These are phyloP conservation scores for Epirrita christyi DNA, from an alignment of 2,888 invertebrate genomes.

Conservation along the genomic window DNA sequence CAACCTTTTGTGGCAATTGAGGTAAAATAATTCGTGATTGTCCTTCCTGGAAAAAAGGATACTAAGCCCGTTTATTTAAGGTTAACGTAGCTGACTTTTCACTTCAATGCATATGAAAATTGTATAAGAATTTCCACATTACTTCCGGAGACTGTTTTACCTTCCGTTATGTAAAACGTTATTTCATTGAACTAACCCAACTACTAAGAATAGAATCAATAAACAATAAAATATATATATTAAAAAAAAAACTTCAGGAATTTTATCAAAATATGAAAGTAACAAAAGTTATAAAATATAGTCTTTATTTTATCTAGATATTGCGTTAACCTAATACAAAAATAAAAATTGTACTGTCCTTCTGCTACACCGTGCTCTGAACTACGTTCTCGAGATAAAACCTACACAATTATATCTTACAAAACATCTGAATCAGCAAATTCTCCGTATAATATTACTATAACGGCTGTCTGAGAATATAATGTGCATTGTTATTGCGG, in stretches of 20 bases:
- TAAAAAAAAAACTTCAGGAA: no score
- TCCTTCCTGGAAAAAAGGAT: constrained; percentile 34
- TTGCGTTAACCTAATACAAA: no score
- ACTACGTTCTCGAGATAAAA: constrained; percentile 19
- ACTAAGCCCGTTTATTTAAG: constrained; percentile 29
- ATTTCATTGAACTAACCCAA: no score
- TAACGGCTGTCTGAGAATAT: constrained; percentile 57
- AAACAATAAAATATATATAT: no score
- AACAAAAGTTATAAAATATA: no score
- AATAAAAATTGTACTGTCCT: background rate
- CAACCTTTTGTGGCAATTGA: constrained; percentile 36
- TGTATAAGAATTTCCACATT: constrained; percentile 11
- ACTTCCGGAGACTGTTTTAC: background rate
- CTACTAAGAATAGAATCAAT: no score
- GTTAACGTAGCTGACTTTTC: constrained; percentile 30
- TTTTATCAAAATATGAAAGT: no score
- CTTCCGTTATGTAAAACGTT: no score
- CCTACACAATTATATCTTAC: constrained; percentile 39
- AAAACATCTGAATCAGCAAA: constrained; percentile 49
- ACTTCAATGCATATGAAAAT: constrained; percentile 20
- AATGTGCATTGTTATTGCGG: constrained; percentile 64
- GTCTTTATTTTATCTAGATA: no score
- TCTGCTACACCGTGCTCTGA: background rate
- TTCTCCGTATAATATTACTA: constrained; percentile 48
- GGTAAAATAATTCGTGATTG: constrained; percentile 34